A percentile compares a stretch with the other conserved stretches of the same genome.
phyloP scores from a whole-genome alignment of 1,140 invertebrate species.

The Acromyrmex charruanus region DNA sequence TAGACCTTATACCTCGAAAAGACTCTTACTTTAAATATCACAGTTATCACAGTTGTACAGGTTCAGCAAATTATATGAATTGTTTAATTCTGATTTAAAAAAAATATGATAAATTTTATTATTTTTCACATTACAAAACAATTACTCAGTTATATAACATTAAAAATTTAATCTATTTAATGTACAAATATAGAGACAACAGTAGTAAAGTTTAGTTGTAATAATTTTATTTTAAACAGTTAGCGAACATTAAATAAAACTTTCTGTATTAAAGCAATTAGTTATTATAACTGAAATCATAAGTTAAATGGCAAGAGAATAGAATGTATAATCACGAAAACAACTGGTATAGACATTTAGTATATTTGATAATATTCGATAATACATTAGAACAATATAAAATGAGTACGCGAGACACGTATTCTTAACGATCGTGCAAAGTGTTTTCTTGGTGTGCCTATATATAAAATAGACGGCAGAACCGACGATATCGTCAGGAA shows the following conservation, averaged over 20 bases:
- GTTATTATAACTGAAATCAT: not conserved
- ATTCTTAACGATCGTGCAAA: constrained; percentile 4
- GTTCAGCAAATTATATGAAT: not conserved
- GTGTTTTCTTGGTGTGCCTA: constrained; percentile 22
- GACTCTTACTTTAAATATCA: not conserved
- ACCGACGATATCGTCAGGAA: constrained; percentile 54
- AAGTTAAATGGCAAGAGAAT: not conserved
- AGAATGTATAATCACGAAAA: not conserved
- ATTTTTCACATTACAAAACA: not conserved
- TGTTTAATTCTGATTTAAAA: not conserved
- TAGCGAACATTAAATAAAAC: not conserved
- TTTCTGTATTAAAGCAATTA: not conserved
- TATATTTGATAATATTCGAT: not conserved
- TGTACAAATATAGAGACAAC: not conserved
- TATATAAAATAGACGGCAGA: not conserved
- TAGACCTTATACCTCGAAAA: constrained; percentile 11
- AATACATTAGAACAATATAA: constrained; percentile 9
- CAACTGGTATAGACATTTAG: not conserved
- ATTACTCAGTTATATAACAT: not conserved
- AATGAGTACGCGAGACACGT: not conserved
- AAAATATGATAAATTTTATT: not conserved
- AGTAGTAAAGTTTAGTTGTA: not conserved
- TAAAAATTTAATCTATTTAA: constrained; percentile 4
- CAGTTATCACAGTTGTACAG: not conserved
- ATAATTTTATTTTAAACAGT: not conserved